phyloP scores from a whole-genome alignment of 1,140 invertebrate genomes.

The Sarcophaga bullata region DNA sequence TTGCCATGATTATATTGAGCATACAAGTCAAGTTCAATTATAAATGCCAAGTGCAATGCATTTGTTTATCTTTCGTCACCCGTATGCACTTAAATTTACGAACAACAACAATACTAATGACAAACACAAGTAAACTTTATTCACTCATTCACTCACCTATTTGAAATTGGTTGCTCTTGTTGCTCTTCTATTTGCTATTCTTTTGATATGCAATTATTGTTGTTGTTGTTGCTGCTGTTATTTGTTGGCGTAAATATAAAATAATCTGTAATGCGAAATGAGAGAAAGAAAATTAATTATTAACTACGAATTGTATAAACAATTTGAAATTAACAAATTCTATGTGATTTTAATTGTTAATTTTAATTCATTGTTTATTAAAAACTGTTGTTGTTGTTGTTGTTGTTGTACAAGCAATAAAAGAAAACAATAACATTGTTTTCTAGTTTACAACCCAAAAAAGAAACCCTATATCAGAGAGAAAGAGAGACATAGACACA shows the following conservation, averaged over 20 bases:
- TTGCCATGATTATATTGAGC: too few species aligned
- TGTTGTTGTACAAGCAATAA: too few species aligned
- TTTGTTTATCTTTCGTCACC: not conserved
- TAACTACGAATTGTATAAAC: not conserved
- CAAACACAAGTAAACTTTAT: too few species aligned
- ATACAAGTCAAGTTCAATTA: too few species aligned
- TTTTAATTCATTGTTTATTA: not conserved
- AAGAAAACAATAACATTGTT: too few species aligned
- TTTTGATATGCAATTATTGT: not conserved
- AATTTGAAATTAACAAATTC: not conserved
- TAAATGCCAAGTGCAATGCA: not conserved
- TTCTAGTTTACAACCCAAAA: too few species aligned
- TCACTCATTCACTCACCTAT: not conserved
- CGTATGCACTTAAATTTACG: not conserved
- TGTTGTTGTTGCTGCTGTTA: not conserved
- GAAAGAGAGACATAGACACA: too few species aligned
- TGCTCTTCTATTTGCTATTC: too few species aligned
- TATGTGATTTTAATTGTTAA: not conserved
- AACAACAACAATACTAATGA: not conserved
- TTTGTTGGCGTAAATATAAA: not conserved
- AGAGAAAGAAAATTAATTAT: conserved; percentile 5
- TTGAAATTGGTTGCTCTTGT: too few species aligned
- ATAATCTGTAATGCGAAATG: conserved; percentile 3
- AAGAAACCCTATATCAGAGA: too few species aligned
- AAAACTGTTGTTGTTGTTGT: too few species aligned